Evolutionary conservation across 2,888 invertebrate genomes (phyloP).

Genomic region (Griposia aprilina): DNA sequence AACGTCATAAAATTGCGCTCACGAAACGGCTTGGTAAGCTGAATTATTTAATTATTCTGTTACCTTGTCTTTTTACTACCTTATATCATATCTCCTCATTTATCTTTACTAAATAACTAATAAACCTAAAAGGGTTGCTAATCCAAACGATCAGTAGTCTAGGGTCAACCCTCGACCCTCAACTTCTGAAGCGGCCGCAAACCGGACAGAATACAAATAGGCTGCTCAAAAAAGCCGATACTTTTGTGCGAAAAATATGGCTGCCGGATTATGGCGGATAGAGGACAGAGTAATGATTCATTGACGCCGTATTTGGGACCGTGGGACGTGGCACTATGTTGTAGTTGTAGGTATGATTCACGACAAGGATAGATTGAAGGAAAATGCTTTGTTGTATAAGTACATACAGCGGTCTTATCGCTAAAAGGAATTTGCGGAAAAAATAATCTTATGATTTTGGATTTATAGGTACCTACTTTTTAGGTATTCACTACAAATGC

Average conservation of each 20-base stretch:
- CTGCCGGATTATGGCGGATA: conserved; percentile 24
- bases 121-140: conserved; percentile 29
- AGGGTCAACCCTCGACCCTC: conserved; percentile 48
- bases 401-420: background rate
- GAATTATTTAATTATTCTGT: background rate
- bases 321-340: background rate
- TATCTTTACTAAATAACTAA: background rate
- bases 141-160: conserved; percentile 15
- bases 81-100: background rate
- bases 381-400: background rate
- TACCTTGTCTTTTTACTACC: background rate
- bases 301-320: conserved; percentile 29
- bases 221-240: conserved; percentile 34
- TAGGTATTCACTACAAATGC: too few species aligned
- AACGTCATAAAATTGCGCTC: background rate
- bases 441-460: too few species aligned
- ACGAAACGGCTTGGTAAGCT: background rate
- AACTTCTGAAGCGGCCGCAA: conserved; percentile 26
- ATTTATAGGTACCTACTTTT: too few species aligned
- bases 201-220: conserved; percentile 49
- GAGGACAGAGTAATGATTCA: conserved; percentile 33
- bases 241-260: conserved; percentile 36
- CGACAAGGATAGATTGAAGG: background rate
- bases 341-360: background rate
- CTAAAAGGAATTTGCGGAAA: too few species aligned